These are phyloP conservation scores for Oreamnos americanus DNA, from an alignment of 2,113 vertebrate species.

Conservation along the genomic window DNA sequence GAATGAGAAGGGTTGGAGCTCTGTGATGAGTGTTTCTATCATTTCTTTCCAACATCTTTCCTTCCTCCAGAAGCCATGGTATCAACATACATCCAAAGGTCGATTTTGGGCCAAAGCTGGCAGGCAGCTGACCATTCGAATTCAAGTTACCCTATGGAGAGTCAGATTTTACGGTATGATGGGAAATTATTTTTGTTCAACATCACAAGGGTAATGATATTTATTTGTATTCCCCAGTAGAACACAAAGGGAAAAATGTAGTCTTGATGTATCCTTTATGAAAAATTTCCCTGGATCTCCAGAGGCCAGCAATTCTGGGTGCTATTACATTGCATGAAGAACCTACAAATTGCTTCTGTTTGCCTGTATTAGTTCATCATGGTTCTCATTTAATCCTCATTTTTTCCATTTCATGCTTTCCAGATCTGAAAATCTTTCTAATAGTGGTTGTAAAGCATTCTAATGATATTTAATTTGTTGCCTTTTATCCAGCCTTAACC, in stretches of 20 bases:
- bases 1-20: not conserved
- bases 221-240: not conserved
- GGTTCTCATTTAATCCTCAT: not conserved
- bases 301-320: not conserved
- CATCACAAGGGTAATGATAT: not conserved
- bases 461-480: constrained; percentile 10
- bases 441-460: not conserved
- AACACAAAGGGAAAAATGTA: not conserved
- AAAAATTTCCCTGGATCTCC: not conserved
- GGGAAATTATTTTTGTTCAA: constrained; percentile 10
- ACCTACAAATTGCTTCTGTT: not conserved
- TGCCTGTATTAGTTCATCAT: not conserved
- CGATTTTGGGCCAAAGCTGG: not conserved
- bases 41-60: not conserved
- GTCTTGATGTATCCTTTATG: not conserved
- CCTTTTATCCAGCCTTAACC: not conserved
- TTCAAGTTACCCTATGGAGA: not conserved
- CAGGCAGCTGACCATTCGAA: not conserved
- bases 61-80: not conserved
- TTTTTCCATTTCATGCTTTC: constrained; percentile 12
- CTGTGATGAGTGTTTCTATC: not conserved
- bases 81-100: not conserved
- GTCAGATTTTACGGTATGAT: not conserved
- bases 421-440: not conserved
- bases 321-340: not conserved